Evolutionary conservation across 2,797 vertebrate genomes (phyloP).

Genomic region (Trachurus trachurus): DNA sequence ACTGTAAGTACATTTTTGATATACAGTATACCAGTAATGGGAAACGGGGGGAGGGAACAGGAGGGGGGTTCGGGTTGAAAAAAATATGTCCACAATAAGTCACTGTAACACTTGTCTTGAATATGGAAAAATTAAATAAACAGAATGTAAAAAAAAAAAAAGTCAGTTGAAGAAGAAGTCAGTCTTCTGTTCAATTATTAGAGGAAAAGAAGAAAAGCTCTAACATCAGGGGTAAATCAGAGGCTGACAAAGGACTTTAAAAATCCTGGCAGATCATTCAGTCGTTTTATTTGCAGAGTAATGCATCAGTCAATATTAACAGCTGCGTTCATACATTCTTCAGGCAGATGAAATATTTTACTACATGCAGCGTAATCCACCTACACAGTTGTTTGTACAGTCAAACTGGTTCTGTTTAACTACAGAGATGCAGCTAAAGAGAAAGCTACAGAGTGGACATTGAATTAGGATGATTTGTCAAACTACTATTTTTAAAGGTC

Average conservation of each 20-base stretch:
- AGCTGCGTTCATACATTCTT: conserved; percentile 15
- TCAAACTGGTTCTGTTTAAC: neutral
- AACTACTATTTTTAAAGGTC: neutral
- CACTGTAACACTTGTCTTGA: too few relatives aligned
- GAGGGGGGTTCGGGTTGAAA: too few relatives aligned
- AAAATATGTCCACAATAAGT: too few relatives aligned
- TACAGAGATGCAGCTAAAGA: conserved; percentile 1
- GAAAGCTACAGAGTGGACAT: neutral
- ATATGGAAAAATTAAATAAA: too few relatives aligned
- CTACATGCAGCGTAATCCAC: neutral
- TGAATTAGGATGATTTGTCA: neutral
- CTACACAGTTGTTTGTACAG: neutral
- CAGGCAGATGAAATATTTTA: neutral
- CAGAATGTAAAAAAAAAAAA: too few relatives aligned
- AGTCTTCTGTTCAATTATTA: conserved; percentile 16
- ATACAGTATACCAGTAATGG: too few relatives aligned
- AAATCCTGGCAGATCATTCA: neutral
- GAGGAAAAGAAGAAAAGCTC: too few relatives aligned
- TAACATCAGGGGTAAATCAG: neutral
- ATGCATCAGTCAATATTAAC: conserved; percentile 9
- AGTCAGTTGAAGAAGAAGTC: too few relatives aligned
- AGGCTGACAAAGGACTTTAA: neutral
- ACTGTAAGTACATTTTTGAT: too few relatives aligned
- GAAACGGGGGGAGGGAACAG: too few relatives aligned
- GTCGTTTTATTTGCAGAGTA: conserved; percentile 36